Base-by-base conservation (phyloP, 2,113 vertebrate species). In the Chlorodrepanis virens region DNA sequence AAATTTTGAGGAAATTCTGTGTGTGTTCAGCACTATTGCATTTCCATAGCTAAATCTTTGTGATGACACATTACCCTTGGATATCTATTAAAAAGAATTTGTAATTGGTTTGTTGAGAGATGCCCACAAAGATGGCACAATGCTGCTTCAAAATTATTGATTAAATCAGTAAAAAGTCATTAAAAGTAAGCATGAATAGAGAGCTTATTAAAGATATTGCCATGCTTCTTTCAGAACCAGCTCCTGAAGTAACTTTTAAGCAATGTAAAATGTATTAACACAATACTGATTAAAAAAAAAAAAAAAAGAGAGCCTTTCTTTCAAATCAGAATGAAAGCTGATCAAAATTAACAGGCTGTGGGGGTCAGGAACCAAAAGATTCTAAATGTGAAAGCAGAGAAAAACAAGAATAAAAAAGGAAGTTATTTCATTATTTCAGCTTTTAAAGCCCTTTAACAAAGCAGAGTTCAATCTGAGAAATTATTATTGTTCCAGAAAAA, bases 401-500 rank as follows among this genome's bases (percentile, higher is more conserved):
- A 87, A 96, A 92, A 60, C 69, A 90, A 69, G 74, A 29, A 84
- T 86, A 94, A 37, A 81, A 56, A 60, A 68, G 63, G 54, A 35
- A 70, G 83, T 77, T 92, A 61, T 92, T 92, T 80, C 77, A 89
- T 93, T 84, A 79, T 95, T 90, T 94, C 44, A 28, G 31, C 70
- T 75, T 92, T 94, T 83, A 90, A 92, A 93, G 37, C 33, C 63
- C 54, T 91, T 69, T 93, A 91, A 95, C 56, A 96, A 94, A 94
- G 87, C 49, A 69, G 47, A 95, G 80, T 94, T 89, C 90, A 96
- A 71, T 84, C 63, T 88, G 69, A 87, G 69, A 87, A 96, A 94
- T 93, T 94, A 91, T 83, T 95, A 96, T 92, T 90, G 72, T 94
- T 95, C 70, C 84, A 81, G 76, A 90, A 85, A 97, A 96, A 95